Base-by-base conservation (phyloP, 2,888 invertebrate genomes). In the Agrotis ipsilon region DNA sequence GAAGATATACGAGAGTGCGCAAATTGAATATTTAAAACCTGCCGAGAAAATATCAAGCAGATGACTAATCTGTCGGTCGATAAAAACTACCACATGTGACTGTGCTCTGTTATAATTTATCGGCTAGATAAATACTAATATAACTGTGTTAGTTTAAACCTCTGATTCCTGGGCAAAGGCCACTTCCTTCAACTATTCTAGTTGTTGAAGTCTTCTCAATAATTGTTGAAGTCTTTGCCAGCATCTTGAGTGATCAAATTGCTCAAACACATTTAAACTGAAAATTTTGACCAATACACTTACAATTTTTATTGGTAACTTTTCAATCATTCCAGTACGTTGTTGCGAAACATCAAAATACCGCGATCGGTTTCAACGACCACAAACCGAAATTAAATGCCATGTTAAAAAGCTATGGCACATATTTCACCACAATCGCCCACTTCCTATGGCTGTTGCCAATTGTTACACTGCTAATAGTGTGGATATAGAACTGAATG, bases 371-470 rank as follows among this genome's bases (percentile, higher is more conserved):
- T 77, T 81, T 79, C 78, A 65, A 68, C 60, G 68, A 72, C 54
- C 58, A 69, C 72, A n/a, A n/a, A n/a, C n/a, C n/a, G 58, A 78
- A 63, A 67, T 66, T 69, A 84, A 81, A 76, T 74, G 62, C 70
- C 68, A 63, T 66, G 72, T 74, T 72, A 77, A 78, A 81, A 83
- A 82, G 54, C 78, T 78, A 72, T 80, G 79, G 78, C 80, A 74
- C 73, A 75, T 78, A 71, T 91, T 90, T 90, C 90, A 84, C 85
- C 88, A 90, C 86, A 75, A 79, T 89, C 89, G 89, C 88, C 86
- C 88, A 91, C 90, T 93, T 93, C 93, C 92, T 91, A 86, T 81
- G 85, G 81, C 83, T 87, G 87, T 90, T 93, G 94, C 93, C 93
- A 94, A 94, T 89, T 92, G 90, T 89, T 90, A 90, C 91, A 91